Evolutionary conservation across 2,888 invertebrate species (phyloP).

Genomic region (Limnephilus rhombicus): DNA sequence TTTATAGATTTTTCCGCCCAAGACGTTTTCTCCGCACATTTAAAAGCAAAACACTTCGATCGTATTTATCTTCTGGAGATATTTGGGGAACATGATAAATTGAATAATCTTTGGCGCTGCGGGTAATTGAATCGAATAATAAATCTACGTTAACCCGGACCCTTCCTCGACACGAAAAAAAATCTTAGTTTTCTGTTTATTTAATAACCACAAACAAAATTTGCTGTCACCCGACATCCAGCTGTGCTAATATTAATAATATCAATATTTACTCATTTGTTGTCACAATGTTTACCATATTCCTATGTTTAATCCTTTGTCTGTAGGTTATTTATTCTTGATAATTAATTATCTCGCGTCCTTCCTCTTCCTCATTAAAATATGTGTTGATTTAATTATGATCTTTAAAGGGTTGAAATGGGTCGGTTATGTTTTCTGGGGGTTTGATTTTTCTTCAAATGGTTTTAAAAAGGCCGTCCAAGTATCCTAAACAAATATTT

Average conservation of each 20-base stretch:
- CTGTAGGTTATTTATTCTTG: neutral
- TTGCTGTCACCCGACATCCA: neutral
- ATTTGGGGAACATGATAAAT: slow-evolving; percentile 22
- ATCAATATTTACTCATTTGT: neutral
- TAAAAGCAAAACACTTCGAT: neutral
- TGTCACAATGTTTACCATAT: neutral
- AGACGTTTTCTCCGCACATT: neutral
- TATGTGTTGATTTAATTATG: neutral
- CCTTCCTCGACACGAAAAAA: neutral
- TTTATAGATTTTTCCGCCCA: slow-evolving; percentile 29
- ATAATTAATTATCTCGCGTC: neutral
- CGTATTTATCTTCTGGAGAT: slow-evolving; percentile 5
- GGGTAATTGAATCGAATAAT: neutral
- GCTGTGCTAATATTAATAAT: neutral
- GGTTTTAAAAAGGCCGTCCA: slow-evolving; percentile 23
- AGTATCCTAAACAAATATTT: slow-evolving; percentile 9
- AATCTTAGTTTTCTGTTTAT: no score
- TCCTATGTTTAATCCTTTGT: neutral
- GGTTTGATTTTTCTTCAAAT: neutral
- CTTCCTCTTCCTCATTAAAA: neutral
- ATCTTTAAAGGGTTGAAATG: neutral
- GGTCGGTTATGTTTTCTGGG: neutral
- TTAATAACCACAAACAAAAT: neutral
- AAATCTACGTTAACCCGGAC: neutral
- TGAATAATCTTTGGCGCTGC: slow-evolving; percentile 13